A percentile compares a stretch with the other conserved stretches of the same genome.
Evolutionary conservation across 2,113 vertebrate genomes (phyloP).

Genomic region (Apus apus): DNA sequence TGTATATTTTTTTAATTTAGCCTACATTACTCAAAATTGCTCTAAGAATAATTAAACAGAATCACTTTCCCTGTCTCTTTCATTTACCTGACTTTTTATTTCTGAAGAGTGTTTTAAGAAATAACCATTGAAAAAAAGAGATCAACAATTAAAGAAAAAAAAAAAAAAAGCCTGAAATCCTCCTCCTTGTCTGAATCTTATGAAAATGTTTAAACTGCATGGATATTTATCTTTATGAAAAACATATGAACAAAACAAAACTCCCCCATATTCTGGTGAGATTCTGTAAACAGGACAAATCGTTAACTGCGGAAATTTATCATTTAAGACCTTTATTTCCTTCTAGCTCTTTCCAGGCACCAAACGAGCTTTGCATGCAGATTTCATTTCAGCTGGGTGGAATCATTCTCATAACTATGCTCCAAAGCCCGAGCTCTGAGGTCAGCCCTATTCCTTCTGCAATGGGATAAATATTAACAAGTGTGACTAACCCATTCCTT

Average conservation of each 20-base stretch:
- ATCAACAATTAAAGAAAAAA: conserved; percentile 30
- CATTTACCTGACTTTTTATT: conserved; percentile 38
- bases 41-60: conserved; percentile 50
- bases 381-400: conserved; percentile 61
- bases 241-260: conserved; percentile 67
- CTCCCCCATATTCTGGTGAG: conserved; percentile 43
- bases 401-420: conserved; percentile 50
- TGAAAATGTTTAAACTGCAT: conserved; percentile 60
- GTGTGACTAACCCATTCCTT: conserved; percentile 72
- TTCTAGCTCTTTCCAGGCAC: conserved; percentile 65
- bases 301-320: conserved; percentile 52
- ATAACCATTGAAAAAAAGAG: not conserved
- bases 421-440: conserved; percentile 65
- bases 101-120: not conserved
- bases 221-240: conserved; percentile 67
- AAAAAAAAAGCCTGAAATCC: not conserved
- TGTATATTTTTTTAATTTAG: conserved; percentile 67
- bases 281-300: conserved; percentile 65
- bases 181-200: conserved; percentile 54
- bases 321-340: conserved; percentile 65
- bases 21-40: conserved; percentile 60
- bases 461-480: conserved; percentile 68
- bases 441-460: conserved; percentile 55
- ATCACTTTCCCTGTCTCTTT: not conserved
- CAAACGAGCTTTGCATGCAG: conserved; percentile 53